Base-by-base conservation (phyloP, 2,888 invertebrate species). In the Luperina testacea region DNA sequence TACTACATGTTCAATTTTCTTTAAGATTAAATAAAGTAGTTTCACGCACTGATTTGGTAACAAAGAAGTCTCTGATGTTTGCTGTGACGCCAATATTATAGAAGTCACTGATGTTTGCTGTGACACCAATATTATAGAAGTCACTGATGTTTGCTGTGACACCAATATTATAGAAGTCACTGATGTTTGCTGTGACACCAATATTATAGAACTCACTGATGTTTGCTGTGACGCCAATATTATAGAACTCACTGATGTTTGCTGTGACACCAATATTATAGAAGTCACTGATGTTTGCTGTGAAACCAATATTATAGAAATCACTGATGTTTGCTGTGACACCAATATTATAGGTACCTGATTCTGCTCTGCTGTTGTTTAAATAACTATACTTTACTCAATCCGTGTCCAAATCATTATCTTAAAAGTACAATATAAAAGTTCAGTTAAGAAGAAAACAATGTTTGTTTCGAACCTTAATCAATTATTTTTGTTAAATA, bases 1-100 rank as follows among this genome's bases (percentile, higher is more conserved):
- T 71, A 45, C 63, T 53, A 32, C 53, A 75, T 63, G 17, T 59
- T 17, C 45, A 72, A 61, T 72, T 77, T 53, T 69, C 51, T 72
- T n/a, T 38, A 48, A 57, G 64, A 76, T 80, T 75, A 69, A 84
- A 76, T 75, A 70, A 64, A 74, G 59, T 69, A n/a, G 13, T 51
- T 27, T 53, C 38, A n/a, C 24, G 1, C 38, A 15, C 20, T 38
- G 68, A 53, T 61, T 82, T 59, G 20, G 53, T 45, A 53, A 65
- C 27, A 70, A 61, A 57, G 27, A 45, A 61, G 27, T 68, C 5
- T 9, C 15, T 32, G 17, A n/a, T 4, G 32, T 32, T n/a, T 9
- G 20, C 17, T 32, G 32, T 32, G 32, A 32, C 32, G 1, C 32
- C 32, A 32, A 32, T 32, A 32, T 32, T 32, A 32, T 32, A 57